Percentiles rank a stretch among this genome's conserved stretches.
Evolutionary conservation across 2,888 invertebrate genomes (phyloP).

Genomic region (Apamea sordens): DNA sequence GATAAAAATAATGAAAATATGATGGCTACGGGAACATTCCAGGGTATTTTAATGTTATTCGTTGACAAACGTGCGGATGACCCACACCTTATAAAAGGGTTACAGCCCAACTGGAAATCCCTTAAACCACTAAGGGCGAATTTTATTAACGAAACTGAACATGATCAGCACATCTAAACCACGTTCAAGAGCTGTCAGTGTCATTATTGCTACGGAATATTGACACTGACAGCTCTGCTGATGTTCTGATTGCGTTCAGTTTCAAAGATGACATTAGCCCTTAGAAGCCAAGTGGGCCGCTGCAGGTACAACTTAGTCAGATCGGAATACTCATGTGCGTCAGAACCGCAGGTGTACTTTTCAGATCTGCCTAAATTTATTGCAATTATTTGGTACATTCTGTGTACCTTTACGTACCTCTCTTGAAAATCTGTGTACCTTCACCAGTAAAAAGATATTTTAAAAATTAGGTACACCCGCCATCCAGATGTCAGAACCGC

Average conservation of each 20-base stretch:
- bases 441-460: too few species aligned
- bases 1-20: constrained; percentile 62
- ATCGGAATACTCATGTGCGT: too few species aligned
- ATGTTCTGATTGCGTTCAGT: too few species aligned
- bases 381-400: too few species aligned
- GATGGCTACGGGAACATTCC: constrained; percentile 40
- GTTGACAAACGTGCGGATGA: not conserved
- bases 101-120: not conserved
- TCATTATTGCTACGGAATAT: not conserved
- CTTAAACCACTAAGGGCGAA: not conserved
- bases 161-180: not conserved
- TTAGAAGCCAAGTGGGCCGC: not conserved
- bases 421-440: too few species aligned
- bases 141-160: not conserved
- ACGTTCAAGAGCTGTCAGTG: not conserved
- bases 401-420: too few species aligned
- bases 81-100: not conserved
- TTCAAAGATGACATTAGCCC: too few species aligned
- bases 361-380: too few species aligned
- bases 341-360: too few species aligned
- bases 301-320: not conserved
- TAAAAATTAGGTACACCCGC: too few species aligned
- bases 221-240: not conserved
- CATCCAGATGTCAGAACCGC: too few species aligned
- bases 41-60: constrained; percentile 20